Base-by-base conservation (phyloP, 2,113 vertebrate species). In the Ptychochromis oligacanthus region DNA sequence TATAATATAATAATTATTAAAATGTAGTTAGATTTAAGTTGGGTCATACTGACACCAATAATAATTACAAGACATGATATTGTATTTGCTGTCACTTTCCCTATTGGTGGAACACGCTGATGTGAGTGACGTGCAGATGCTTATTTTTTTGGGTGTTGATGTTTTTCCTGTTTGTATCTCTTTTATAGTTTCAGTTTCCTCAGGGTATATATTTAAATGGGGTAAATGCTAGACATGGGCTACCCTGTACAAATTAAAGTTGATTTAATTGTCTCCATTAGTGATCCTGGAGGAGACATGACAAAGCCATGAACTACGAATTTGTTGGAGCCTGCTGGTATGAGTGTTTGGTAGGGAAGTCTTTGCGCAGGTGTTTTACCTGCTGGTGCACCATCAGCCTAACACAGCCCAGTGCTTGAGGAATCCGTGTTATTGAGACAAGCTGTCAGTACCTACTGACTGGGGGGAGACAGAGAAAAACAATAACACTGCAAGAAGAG, bases 351-450 rank as follows among this genome's bases (percentile, higher is more conserved):
- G 24, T 52, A 20, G 79, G 76, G 65, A 64, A 72, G 70, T 56
- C 49, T 82, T 59, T n/a, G 26, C 59, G 56, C 77, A 58, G 86
- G 75, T 85, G 81, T 82, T 91, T 79, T 70, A 83, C 85, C 88
- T 84, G 82, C 88, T 86, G 77, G 43, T 82, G 40, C 90, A 81
- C 70, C 85, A 75, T 81, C 84, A 80, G 76, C 77, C 75, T 46
- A 80, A 84, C 83, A 89, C 81, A 91, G 74, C 79, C 56, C 86
- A 61, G 86, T 56, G 84, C 85, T 81, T 57, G 85, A 90, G 82
- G 91, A 94, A 91, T 92, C 86, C 65, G 55, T 85, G 90, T 92
- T 93, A 93, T 85, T 85, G 89, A 94, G 91, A 94, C 88, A 67
- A 92, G 91, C 91, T 95, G 91, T 94, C 93, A 91, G 80, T 75